These are phyloP conservation scores for Scortum barcoo DNA, from an alignment of 2,113 vertebrate genomes.

Conservation along the genomic window DNA sequence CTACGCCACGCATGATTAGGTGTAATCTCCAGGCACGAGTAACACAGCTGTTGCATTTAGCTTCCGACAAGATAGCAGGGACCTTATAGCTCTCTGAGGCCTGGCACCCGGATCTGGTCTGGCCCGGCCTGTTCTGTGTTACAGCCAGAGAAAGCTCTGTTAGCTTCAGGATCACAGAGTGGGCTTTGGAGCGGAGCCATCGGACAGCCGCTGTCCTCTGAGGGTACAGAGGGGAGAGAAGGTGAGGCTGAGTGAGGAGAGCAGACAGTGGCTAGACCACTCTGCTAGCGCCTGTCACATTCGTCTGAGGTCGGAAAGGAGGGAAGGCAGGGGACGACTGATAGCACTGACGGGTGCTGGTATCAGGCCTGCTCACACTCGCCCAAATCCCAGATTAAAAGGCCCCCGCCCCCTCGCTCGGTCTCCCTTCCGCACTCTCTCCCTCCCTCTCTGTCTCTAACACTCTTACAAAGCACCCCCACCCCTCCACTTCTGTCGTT, in stretches of 20 bases:
- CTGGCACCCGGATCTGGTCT: constrained; percentile 37
- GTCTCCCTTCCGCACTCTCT: constrained; percentile 40
- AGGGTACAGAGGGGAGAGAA: constrained; percentile 1
- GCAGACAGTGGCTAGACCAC: constrained; percentile 10
- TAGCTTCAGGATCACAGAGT: constrained; percentile 36
- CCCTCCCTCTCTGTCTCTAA: constrained; percentile 57
- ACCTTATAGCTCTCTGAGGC: constrained; percentile 29
- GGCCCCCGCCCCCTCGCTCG: constrained; percentile 43
- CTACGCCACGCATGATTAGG: constrained; percentile 65
- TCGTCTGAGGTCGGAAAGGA: constrained; percentile 38
- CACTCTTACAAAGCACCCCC: constrained; percentile 67
- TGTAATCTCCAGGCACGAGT: constrained; percentile 74
- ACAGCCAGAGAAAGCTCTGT: constrained; percentile 48
- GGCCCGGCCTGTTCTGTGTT: constrained; percentile 29
- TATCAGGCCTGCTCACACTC: constrained; percentile 78
- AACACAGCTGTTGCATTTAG: constrained; percentile 76
- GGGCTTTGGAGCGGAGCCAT: constrained; percentile 15
- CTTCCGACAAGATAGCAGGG: constrained; percentile 55
- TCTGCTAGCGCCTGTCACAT: constrained; percentile 45
- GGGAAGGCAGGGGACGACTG: constrained; percentile 57
- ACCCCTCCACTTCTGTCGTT: constrained; percentile 27
- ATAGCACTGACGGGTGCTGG: constrained; percentile 73
- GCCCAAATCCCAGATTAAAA: constrained; percentile 88
- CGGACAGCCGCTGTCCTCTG: constrained; percentile 10
- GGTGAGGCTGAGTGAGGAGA: constrained; percentile 37